Base-by-base conservation (phyloP, 1,140 invertebrate species). In the fruit fly (Drosophila melanogaster) region DNA sequence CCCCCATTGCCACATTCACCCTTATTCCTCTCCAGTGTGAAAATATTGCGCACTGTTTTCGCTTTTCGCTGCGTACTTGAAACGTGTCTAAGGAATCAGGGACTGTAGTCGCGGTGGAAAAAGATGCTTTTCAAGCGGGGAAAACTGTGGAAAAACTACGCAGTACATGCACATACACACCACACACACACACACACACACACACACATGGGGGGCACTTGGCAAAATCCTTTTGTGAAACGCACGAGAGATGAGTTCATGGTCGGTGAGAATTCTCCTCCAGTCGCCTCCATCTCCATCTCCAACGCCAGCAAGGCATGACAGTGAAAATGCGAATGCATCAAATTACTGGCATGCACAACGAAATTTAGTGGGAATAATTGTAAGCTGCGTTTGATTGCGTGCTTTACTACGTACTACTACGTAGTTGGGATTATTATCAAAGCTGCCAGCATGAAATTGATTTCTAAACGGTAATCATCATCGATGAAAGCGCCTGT, bases 1-100 rank as follows among this genome's bases (percentile, higher is more conserved):
- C 19, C 41, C 59, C 40, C 37, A 37, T 17, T 37, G 17, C 26
- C 40, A 14, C 30, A 11, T 24, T 33, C 55, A 14, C 14, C 30
- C 30, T 8, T 19, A 14, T 12, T 62, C 22, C 30, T 37, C 37
- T 26, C 17, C 30, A 26, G 35, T 46, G 44, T 74, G 58, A 57
- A 65, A 51, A 87, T 83, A 86, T 70, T 86, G 70, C 83, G 79
- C 83, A 83, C 81, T 81, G 47, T 78, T 87, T 87, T 79, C 66
- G 51, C 57, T 64, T 57, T 59, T 62, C 41, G 57, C 46, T 74
- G 70, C 58, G 79, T 87, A 89, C 84, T 86, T 77, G 79, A 87
- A 77, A 76, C 62, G 62, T 76, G 64, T 86, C 69, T 74, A 72
- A 83, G 70, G 64, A 81, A 81, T 79, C 59, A 60, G 67, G 57